These are phyloP conservation scores for Teleogryllus occipitalis DNA, from an alignment of 1,140 invertebrate species.

Conservation along the genomic window DNA sequence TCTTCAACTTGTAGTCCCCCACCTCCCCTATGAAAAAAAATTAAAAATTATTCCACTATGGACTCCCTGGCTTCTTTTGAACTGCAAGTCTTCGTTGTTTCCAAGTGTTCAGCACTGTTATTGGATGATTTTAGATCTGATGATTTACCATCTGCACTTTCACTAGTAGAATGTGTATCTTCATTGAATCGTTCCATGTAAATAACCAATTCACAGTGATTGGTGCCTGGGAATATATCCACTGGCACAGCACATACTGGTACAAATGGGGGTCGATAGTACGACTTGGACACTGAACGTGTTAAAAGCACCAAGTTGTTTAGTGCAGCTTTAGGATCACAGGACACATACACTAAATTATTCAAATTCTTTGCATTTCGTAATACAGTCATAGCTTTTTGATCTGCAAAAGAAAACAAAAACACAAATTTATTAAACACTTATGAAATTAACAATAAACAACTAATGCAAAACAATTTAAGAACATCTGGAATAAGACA, in stretches of 20 bases:
- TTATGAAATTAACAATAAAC: no score
- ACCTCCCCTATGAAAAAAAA: no score
- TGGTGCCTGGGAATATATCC: constrained; percentile 91
- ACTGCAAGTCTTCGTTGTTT: no score
- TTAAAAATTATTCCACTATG: no score
- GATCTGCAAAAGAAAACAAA: constrained; percentile 48
- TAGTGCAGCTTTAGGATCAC: constrained; percentile 74
- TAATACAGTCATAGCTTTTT: constrained; percentile 67
- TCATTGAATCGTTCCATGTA: constrained; percentile 57
- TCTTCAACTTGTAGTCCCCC: no score
- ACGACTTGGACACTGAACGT: constrained; percentile 68
- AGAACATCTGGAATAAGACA: not conserved
- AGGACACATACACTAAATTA: constrained; percentile 83
- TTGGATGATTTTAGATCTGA: no score
- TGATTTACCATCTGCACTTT: no score
- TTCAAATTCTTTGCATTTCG: constrained; percentile 65
- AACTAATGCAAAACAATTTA: no score
- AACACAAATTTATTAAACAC: not conserved
- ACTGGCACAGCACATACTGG: constrained; percentile 74
- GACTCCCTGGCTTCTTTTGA: no score
- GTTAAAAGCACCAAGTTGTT: constrained; percentile 87
- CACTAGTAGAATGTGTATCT: no score
- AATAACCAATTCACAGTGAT: constrained; percentile 79
- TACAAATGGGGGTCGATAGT: constrained; percentile 70
- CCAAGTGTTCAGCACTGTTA: no score